Evolutionary conservation across 2,113 vertebrate species (phyloP).

Genomic region (Antechinus flavipes): DNA sequence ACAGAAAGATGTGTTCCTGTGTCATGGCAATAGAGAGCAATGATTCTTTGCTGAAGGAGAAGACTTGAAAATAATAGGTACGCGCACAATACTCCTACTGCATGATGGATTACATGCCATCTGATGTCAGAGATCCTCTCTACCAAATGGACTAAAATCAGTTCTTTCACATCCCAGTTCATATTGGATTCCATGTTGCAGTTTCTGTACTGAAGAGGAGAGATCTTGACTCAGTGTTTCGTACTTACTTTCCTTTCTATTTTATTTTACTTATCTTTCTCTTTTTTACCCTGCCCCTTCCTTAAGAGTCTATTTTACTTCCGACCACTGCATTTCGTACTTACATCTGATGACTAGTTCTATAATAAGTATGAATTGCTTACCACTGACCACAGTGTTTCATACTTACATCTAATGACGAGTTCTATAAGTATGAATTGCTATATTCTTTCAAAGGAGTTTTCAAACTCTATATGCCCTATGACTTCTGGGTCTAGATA

Average conservation of each 20-base stretch:
- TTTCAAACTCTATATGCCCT: too few relatives aligned
- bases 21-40: neutral
- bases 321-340: too few relatives aligned
- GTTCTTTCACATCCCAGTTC: neutral
- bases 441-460: too few relatives aligned
- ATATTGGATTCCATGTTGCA: neutral
- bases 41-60: neutral
- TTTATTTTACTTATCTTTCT: too few relatives aligned
- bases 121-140: neutral
- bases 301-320: too few relatives aligned
- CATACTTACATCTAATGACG: neutral
- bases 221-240: neutral
- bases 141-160: neutral
- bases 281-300: too few relatives aligned
- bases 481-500: too few relatives aligned
- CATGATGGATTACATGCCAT: neutral
- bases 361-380: too few relatives aligned
- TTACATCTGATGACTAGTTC: too few relatives aligned
- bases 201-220: neutral
- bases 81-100: neutral
- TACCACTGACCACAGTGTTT: too few relatives aligned
- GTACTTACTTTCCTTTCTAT: neutral
- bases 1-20: neutral
- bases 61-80: neutral
- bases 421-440: too few relatives aligned